Conservation (phyloP, 1,140 invertebrate genomes). For the Saxidomus purpurata region DNA sequence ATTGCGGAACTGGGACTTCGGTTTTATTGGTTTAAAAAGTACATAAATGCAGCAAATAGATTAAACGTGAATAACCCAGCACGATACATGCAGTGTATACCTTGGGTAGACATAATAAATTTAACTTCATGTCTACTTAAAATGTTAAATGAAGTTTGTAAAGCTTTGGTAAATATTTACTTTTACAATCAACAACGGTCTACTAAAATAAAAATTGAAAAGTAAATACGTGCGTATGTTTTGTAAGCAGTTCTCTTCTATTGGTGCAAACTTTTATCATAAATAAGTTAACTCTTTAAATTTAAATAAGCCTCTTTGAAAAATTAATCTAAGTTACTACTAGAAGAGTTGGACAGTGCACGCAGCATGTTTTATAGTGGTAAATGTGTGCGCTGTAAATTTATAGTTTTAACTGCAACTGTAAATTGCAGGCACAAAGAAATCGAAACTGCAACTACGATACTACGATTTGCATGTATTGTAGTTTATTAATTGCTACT, state of each 20-base stretch:
- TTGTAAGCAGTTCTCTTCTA: no score
- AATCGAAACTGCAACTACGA: no score
- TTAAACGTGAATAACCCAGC: slow-evolving; percentile 9
- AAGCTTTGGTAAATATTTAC: not conserved
- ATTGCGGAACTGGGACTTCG: no score
- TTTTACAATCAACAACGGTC: not conserved
- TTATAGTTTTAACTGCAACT: no score
- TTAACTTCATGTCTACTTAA: slow-evolving; percentile 5
- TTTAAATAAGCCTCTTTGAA: slow-evolving; percentile 33
- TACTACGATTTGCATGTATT: no score
- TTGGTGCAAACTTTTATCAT: not conserved
- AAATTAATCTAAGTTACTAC: not conserved
- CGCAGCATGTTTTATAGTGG: no score
- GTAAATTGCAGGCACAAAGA: no score
- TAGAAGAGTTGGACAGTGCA: no score
- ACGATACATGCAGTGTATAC: not conserved
- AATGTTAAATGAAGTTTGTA: not conserved
- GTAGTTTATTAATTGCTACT: no score
- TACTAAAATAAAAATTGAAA: slow-evolving; percentile 10
- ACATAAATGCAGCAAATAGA: not conserved
- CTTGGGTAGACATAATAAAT: slow-evolving; percentile 19
- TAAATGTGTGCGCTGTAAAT: no score
- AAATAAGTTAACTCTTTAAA: slow-evolving; percentile 25
- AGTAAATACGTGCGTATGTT: not conserved
- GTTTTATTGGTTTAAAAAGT: no score